Evolutionary conservation across 53 echinoderm and acorn worm genomes (phyloP).

Genomic region (Hippasteria phrygiana): DNA sequence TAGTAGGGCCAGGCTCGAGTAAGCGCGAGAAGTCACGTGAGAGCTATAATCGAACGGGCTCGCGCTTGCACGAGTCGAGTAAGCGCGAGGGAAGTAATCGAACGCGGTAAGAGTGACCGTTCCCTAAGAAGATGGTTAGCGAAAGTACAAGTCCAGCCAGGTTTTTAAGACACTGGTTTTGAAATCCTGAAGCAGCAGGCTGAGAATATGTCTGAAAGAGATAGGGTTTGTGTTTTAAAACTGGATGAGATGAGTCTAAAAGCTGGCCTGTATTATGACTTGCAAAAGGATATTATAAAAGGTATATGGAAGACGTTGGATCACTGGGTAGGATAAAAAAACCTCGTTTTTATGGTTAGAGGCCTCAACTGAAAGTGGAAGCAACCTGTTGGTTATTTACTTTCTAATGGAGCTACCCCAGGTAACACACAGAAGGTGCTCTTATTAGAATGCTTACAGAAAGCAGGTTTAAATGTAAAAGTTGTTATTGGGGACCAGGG

Average conservation of each 20-base stretch:
- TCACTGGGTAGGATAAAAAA: conserved; percentile 47
- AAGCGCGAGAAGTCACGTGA: too few species aligned
- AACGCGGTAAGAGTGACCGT: too few species aligned
- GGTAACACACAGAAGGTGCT: conserved; percentile 15
- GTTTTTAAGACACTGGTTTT: conserved; percentile 33
- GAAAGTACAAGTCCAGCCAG: too few species aligned
- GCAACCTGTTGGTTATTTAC: conserved; percentile 50
- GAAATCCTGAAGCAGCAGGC: conserved; percentile 17
- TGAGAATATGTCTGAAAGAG: conserved; percentile 8
- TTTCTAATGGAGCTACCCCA: conserved; percentile 26
- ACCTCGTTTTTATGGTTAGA: conserved; percentile 49
- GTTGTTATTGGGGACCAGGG: conserved; percentile 53
- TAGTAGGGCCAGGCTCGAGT: too few species aligned
- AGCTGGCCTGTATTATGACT: conserved; percentile 32
- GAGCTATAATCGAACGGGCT: too few species aligned
- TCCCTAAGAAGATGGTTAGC: too few species aligned
- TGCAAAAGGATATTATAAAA: conserved; percentile 33
- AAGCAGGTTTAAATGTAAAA: conserved; percentile 35
- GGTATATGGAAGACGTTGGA: too few species aligned
- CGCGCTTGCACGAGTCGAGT: too few species aligned
- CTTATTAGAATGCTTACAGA: conserved; percentile 18
- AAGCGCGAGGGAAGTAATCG: too few species aligned
- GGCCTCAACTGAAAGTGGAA: conserved; percentile 55
- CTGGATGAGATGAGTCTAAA: conserved; percentile 66
- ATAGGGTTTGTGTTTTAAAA: conserved; percentile 29